phyloP scores from a whole-genome alignment of 2,797 vertebrate genomes.

The Sternotherus odoratus region DNA sequence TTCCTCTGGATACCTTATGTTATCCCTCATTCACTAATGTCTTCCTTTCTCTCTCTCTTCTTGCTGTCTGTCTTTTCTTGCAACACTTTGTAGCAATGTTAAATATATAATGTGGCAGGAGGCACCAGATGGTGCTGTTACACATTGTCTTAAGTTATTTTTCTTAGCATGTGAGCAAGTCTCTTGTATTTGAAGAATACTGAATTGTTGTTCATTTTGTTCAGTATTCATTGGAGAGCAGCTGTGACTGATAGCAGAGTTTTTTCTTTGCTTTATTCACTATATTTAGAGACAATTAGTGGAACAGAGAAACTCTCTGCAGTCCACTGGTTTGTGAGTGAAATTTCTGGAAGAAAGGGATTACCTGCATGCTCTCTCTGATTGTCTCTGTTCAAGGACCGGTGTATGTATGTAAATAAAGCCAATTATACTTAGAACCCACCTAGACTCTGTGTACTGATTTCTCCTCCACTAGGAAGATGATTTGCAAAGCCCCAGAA shows the following conservation, averaged over 20 bases:
- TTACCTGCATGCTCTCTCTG: neutral
- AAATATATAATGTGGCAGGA: neutral
- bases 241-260: neutral
- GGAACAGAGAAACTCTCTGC: neutral
- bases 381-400: neutral
- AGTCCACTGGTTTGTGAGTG: neutral
- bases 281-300: neutral
- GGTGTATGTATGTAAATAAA: neutral
- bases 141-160: neutral
- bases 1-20: neutral
- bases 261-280: neutral
- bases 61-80: neutral
- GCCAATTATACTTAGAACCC: neutral
- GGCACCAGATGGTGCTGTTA: neutral
- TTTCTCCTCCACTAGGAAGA: neutral
- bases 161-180: neutral
- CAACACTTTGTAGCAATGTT: neutral
- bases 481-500: neutral
- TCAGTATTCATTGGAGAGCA: neutral
- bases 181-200: neutral
- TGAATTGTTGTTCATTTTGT: neutral
- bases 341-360: neutral
- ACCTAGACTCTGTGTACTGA: neutral
- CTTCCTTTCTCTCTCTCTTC: neutral
- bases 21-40: neutral